Evolutionary conservation across 2,888 invertebrate genomes (phyloP), one percentile per base, ranked within the genome.

Genomic region (Trissoscelio sp.): DNA sequence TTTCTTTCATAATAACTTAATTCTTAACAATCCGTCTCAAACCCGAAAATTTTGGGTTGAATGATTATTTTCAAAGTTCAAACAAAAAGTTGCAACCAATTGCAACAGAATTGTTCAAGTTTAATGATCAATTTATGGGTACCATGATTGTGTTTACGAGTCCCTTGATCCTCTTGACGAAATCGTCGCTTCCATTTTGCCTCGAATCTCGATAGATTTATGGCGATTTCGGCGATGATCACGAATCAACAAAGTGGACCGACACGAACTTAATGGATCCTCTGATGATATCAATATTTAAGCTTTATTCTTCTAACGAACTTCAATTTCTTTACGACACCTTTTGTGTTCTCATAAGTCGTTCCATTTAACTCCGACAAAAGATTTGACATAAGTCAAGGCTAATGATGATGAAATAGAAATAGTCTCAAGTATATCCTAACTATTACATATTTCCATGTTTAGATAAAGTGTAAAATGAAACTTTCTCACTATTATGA

Each of bases 71-170:
- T n/a, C n/a, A n/a, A n/a, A n/a, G n/a, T n/a, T n/a, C n/a, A n/a
- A n/a, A n/a, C 9, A 31, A 9, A 31, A 31, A 31, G 31, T 31
- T 31, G 31, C 6, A 31, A 31, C 9, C 6, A 31, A 31, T 31
- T 42, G 42, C 46, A 12, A 24, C 20, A 9, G 18, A 20, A 37
- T n/a, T 37, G 9, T 9, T 37, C 37, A 34, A 28, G 11, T 53
- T 62, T 73, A 73, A 73, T 48, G 62, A 14, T 31, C 62, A 62
- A 70, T 67, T 55, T 67, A 34, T 1, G 22, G 11, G 9, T 18
- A 16, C 31, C 46, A 44, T 67, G 67, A 75, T 67, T 62, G 69
- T 18, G 51, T 77, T 77, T 77, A 77, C 46, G 69, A 69, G 77
- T 34, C 69, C 53, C 18, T 39, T 58, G 74, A 74, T 37, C 60